Evolutionary conservation across 2,797 vertebrate genomes (phyloP).

Genomic region (Peromyscus melanophrys): DNA sequence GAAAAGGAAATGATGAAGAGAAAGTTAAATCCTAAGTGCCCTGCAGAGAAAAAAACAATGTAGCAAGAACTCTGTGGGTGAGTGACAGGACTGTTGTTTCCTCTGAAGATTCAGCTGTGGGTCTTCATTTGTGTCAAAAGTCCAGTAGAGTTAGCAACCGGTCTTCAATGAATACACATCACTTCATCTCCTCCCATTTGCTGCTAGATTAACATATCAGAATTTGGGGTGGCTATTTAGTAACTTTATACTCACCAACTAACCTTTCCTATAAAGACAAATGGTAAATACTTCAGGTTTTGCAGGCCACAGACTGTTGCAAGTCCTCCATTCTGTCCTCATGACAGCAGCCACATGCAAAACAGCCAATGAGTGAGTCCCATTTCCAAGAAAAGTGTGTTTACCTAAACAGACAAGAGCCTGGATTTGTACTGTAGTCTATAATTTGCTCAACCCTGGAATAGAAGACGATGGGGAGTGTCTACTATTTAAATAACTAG

Average conservation of each 20-base stretch:
- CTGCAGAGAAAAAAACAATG: not conserved
- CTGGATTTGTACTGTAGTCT: not conserved
- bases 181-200: not conserved
- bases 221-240: not conserved
- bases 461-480: not conserved
- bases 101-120: not conserved
- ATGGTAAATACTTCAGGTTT: constrained; percentile 7
- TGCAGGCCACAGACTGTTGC: not conserved
- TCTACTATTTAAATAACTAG: constrained; percentile 2
- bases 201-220: not conserved
- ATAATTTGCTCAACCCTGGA: not conserved
- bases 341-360: not conserved
- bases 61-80: not conserved
- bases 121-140: not conserved
- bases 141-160: not conserved
- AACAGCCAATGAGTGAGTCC: not conserved
- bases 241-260: not conserved
- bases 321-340: not conserved
- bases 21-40: not conserved
- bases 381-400: constrained; percentile 5
- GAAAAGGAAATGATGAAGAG: not conserved
- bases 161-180: not conserved
- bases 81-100: not conserved
- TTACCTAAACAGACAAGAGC: not conserved
- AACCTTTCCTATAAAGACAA: not conserved